These are phyloP conservation scores for Pica pica DNA, from an alignment of 2,113 vertebrate species.

Conservation along the genomic window DNA sequence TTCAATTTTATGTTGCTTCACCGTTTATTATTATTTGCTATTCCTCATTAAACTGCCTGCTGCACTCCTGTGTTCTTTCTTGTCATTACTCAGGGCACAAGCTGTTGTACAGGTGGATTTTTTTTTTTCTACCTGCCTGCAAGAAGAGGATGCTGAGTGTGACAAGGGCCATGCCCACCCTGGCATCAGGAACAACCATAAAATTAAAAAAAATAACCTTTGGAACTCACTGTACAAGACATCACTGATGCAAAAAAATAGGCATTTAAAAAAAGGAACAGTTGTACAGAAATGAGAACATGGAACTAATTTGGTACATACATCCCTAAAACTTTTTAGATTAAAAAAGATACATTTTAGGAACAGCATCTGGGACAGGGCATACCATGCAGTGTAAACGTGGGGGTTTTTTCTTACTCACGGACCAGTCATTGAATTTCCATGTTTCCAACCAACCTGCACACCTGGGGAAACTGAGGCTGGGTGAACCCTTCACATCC, in stretches of 20 bases:
- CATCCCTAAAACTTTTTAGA: background rate
- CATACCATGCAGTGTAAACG: fast-evolving
- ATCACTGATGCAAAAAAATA: background rate
- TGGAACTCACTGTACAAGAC: background rate
- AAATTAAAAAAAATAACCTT: background rate
- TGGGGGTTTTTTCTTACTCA: background rate
- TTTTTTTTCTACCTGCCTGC: background rate
- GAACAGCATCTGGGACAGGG: background rate
- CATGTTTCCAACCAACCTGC: background rate
- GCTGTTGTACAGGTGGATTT: background rate
- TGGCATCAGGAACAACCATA: background rate
- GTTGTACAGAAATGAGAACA: background rate
- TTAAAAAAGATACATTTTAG: background rate
- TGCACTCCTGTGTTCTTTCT: background rate
- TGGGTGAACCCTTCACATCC: background rate
- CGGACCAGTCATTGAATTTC: background rate
- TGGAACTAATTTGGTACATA: background rate
- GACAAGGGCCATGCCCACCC: background rate
- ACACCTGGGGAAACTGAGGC: background rate
- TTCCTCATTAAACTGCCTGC: background rate
- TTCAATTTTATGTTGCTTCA: background rate
- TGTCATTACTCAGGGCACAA: background rate
- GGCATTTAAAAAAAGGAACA: background rate
- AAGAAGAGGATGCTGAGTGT: background rate
- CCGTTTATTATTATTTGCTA: background rate